Evolutionary conservation across 2,113 vertebrate species (phyloP).

Genomic region (Chlorodrepanis virens): DNA sequence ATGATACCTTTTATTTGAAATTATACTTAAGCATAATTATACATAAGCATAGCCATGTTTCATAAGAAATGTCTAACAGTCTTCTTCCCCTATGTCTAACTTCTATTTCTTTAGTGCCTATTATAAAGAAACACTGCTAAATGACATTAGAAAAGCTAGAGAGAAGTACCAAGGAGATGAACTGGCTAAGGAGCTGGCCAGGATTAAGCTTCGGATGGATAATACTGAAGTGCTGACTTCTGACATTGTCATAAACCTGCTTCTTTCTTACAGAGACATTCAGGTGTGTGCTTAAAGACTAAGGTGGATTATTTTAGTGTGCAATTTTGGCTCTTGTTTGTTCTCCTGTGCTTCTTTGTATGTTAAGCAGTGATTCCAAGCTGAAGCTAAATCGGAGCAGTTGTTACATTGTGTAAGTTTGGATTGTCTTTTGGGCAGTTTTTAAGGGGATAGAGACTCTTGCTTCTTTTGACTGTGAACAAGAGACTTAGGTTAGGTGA

Average conservation of each 20-base stretch:
- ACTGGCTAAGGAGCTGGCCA: conserved; percentile 87
- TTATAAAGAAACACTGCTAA: conserved; percentile 89
- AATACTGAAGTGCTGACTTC: conserved; percentile 90
- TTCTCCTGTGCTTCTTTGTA: not conserved
- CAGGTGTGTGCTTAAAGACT: conserved; percentile 78
- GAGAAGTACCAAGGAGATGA: conserved; percentile 93
- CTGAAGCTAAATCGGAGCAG: not conserved
- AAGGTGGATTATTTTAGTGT: not conserved
- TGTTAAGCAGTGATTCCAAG: not conserved
- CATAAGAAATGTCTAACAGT: not conserved
- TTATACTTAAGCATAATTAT: not conserved
- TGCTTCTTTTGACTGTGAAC: not conserved
- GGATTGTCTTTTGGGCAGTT: not conserved
- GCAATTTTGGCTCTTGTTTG: not conserved
- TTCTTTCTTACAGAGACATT: conserved; percentile 95
- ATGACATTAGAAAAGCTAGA: conserved; percentile 91
- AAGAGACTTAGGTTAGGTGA: not conserved
- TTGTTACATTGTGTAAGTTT: not conserved
- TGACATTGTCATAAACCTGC: conserved; percentile 93
- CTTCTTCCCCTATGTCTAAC: not conserved
- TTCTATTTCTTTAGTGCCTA: conserved; percentile 76
- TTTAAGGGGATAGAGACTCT: not conserved
- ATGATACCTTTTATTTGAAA: not conserved
- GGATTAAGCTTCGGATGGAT: conserved; percentile 92
- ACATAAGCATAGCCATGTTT: not conserved